Evolutionary conservation across 2,113 vertebrate genomes (phyloP), one percentile per base, ranked within the genome.

Genomic region (Coreoperca whiteheadi): DNA sequence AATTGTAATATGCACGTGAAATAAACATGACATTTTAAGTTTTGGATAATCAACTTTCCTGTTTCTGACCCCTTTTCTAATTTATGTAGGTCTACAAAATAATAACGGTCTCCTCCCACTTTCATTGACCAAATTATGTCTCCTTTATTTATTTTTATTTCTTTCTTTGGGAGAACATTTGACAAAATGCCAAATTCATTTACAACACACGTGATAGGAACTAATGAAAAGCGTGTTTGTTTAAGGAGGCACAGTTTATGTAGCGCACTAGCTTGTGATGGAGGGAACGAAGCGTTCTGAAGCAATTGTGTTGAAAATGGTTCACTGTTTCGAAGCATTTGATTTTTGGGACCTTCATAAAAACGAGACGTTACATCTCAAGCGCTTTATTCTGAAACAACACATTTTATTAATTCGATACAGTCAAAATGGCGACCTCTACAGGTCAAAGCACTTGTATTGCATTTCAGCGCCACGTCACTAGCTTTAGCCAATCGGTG

Each of bases 401-500:
- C 14, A 25, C 12, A 28, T 28, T 12, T 6, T 1, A 3, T 30
- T 15, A 6, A 16, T 15, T 2, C 12, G 21, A 21, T n/a, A 56
- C 4, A n/a, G 8, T n/a, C 3, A n/a, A n/a, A 64, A 64, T n/a
- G 5, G 34, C 34, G 34, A 39, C 21, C n/a, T 14, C 34, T 64
- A 10, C 21, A 14, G 61, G 60, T 23, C 60, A 6, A 39, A 23
- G 20, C 1, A 2, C 4, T 15, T 8, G 4, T n/a, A 0, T 6
- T 14, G 11, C 28, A 4, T 25, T 48, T 37, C 10, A 14, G 12
- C 2, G 0, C 6, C 0, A 67, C 75, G 82, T 74, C 34, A 67
- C 43, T 0, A 0, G 0, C 5, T 25, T 28, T 4, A 83, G 34
- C 92, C 90, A 93, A 92, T 93, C 88, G 15, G 23, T 51, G 74